Evolutionary conservation across 1,140 invertebrate species (phyloP).

Genomic region (Drusus annulatus): DNA sequence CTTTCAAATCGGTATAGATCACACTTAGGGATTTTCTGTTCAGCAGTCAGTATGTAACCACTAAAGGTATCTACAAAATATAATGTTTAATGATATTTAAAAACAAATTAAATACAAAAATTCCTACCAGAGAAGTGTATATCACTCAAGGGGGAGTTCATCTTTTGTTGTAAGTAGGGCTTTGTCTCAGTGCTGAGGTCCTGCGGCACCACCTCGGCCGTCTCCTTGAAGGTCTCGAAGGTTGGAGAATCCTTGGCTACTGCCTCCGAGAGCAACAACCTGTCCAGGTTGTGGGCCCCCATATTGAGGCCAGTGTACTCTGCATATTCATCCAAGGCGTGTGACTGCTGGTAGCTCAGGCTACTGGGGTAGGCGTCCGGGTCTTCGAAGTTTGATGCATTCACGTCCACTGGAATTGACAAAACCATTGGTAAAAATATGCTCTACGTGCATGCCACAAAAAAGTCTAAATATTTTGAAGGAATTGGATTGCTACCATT

Average conservation of each 20-base stretch:
- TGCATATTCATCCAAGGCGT: conserved; percentile 63
- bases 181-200: conserved; percentile 58
- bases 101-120: too few species aligned
- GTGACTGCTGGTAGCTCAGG: conserved; percentile 40
- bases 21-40: too few species aligned
- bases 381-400: too few species aligned
- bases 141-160: conserved; percentile 63
- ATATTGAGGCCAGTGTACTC: conserved; percentile 58
- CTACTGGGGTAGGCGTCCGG: background rate
- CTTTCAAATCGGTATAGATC: too few species aligned
- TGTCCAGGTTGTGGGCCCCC: background rate
- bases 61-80: too few species aligned
- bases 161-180: background rate
- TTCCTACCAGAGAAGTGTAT: conserved; percentile 69
- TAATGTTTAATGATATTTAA: too few species aligned
- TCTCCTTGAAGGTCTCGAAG: conserved; percentile 62
- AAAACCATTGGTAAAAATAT: too few species aligned
- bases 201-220: conserved; percentile 63
- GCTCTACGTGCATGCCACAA: too few species aligned
- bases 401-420: too few species aligned
- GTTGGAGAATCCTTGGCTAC: conserved; percentile 14
- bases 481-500: too few species aligned
- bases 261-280: background rate
- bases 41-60: too few species aligned
- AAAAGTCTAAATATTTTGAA: too few species aligned